Evolutionary conservation across 2,888 invertebrate genomes (phyloP), one percentile per base, ranked within the genome.

Genomic region (Phalera bucephala): DNA sequence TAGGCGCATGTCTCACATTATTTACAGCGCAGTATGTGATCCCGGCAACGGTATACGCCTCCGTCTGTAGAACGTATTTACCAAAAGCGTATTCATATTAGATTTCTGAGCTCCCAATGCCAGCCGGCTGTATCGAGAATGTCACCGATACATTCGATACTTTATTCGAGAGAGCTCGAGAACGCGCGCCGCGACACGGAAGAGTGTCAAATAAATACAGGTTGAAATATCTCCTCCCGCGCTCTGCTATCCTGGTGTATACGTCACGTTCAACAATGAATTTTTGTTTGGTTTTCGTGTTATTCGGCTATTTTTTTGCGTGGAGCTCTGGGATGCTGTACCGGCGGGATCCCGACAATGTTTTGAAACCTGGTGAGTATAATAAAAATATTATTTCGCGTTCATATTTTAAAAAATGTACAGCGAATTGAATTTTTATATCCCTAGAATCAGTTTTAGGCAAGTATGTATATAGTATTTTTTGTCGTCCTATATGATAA

Each of bases 71-170:
- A 63, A 60, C 65, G 72, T 80, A 80, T 84, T 82, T 72, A 70
- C 85, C 82, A 77, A 82, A 85, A 82, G 64, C 75, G 84, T 83
- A 87, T 87, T 85, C 86, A 87, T 87, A 86, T 87, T 87, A 85
- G 84, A 85, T 86, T 84, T 80, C 74, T 80, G 75, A 80, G 75
- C 73, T 72, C 67, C 72, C 80, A 79, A 80, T 77, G 79, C 68
- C 79, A 72, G 59, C 61, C 61, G 69, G 73, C 77, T 72, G 78
- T 76, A 81, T 76, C 72, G 73, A 79, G 80, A 80, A 77, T 80
- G 80, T 80, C 80, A 70, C 75, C 80, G 68, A 82, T 83, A 84
- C 77, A 69, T 76, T 79, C 78, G 72, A 86, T 81, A 85, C 80
- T 83, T 83, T 87, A 86, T 84, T 76, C 76, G 77, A 78, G 75